Evolutionary conservation across 2,888 invertebrate species (phyloP).

Genomic region (Campoplex nolae): DNA sequence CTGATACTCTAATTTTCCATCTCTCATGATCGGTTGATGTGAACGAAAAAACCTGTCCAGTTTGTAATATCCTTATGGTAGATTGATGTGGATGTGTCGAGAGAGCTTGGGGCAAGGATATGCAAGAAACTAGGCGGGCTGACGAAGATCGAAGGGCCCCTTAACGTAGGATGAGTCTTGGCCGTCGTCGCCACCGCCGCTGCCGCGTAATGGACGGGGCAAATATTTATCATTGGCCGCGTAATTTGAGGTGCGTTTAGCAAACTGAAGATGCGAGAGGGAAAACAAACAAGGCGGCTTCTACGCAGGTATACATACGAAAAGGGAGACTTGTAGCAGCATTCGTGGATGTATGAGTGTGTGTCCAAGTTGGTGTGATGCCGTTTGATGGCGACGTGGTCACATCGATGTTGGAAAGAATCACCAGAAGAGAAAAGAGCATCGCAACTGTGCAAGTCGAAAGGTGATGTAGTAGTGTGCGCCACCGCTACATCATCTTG

Average conservation of each 20-base stretch:
- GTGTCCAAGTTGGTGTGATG: slow-evolving; percentile 16
- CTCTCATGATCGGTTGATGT: slow-evolving; percentile 42
- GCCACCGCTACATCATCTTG: slow-evolving; percentile 43
- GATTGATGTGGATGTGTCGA: slow-evolving; percentile 22
- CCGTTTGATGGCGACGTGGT: slow-evolving; percentile 32
- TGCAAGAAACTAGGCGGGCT: slow-evolving; percentile 28
- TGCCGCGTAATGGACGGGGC: slow-evolving; percentile 80
- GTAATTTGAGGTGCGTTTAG: slow-evolving; percentile 84
- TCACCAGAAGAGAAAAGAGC: slow-evolving; percentile 31
- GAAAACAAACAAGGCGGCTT: slow-evolving; percentile 82
- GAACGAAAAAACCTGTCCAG: slow-evolving; percentile 21
- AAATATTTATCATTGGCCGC: slow-evolving; percentile 83
- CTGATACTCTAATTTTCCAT: slow-evolving; percentile 65
- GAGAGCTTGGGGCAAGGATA: slow-evolving; percentile 6
- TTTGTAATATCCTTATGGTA: slow-evolving; percentile 8
- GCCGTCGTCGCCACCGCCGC: slow-evolving; percentile 53
- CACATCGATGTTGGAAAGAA: slow-evolving; percentile 22
- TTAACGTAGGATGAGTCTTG: slow-evolving; percentile 68
- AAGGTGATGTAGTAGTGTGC: slow-evolving; percentile 36
- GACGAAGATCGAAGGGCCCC: slow-evolving; percentile 68
- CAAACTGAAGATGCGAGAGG: slow-evolving; percentile 82
- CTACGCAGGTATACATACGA: slow-evolving; percentile 61
- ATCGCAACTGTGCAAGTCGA: slow-evolving; percentile 19
- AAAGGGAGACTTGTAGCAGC: not conserved
- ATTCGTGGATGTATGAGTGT: not conserved